Evolutionary conservation across 2,888 invertebrate species (phyloP).

Genomic region (Xylota sylvarum): DNA sequence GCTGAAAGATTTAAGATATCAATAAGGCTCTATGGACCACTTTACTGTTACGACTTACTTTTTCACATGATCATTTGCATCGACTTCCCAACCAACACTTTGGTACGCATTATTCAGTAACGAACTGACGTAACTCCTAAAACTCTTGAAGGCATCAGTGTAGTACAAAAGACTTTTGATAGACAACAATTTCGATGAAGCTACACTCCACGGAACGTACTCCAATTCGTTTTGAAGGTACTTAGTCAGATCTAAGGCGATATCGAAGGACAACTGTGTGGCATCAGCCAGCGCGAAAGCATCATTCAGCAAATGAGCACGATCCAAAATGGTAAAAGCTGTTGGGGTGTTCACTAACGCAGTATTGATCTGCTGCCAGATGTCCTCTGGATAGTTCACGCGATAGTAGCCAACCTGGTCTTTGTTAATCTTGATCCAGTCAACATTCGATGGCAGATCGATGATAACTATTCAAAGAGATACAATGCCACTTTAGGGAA

Average conservation of each 20-base stretch:
- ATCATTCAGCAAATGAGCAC: constrained; percentile 93
- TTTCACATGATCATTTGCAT: constrained; percentile 84
- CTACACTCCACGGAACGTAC: constrained; percentile 92
- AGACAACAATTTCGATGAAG: constrained; percentile 85
- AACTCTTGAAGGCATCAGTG: constrained; percentile 86
- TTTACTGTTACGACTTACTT: constrained; percentile 80
- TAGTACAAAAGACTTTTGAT: constrained; percentile 86
- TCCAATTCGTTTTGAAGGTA: constrained; percentile 89
- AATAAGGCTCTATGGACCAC: background rate
- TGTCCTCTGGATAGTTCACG: constrained; percentile 90
- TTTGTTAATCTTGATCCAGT: constrained; percentile 94
- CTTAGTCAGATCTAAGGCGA: constrained; percentile 89
- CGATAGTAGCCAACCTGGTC: constrained; percentile 95
- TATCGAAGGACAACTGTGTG: constrained; percentile 87
- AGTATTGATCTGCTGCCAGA: constrained; percentile 87
- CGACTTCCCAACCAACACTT: constrained; percentile 88
- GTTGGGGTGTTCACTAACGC: constrained; percentile 82
- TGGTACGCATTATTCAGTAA: constrained; percentile 87
- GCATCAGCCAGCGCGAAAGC: constrained; percentile 92
- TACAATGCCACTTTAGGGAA: background rate
- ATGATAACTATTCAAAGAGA: constrained; percentile 82
- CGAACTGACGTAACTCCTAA: constrained; percentile 87
- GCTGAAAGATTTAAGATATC: constrained; percentile 84
- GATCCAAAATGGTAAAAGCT: constrained; percentile 88
- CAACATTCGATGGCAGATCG: constrained; percentile 84